Evolutionary conservation across 2,888 invertebrate genomes (phyloP), one percentile per base, ranked within the genome.

Genomic region (Enoplolaimus lenunculus): DNA sequence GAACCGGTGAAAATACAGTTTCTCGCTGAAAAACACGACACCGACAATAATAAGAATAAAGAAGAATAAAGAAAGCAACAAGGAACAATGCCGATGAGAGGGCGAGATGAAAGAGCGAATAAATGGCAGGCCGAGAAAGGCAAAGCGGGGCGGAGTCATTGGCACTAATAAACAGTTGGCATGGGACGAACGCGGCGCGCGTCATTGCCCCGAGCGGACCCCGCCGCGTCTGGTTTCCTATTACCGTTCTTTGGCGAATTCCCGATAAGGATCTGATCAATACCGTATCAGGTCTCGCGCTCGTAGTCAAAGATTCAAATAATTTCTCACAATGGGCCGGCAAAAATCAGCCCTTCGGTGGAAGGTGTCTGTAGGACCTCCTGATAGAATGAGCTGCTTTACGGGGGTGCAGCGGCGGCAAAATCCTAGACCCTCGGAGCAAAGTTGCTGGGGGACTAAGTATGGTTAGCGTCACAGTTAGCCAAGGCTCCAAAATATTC

Each of bases 151-250:
- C 45, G 21, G 7, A 13, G 45, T 13, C 21, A 45, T 45, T 21
- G 45, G 21, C 7, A 13, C n/a, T n/a, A 13, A 13, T 45, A 7
- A 13, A 7, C 21, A 13, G 21, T 45, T 21, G 45, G 45, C 7
- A 45, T 13, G 45, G 45, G 21, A 45, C 7, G 21, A 21, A 21
- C 21, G 21, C 45, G 7, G 45, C 21, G 7, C 7, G n/a, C n/a
- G n/a, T n/a, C n/a, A n/a, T n/a, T 45, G 45, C 7, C 45, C 21
- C 21, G 7, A 7, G 7, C 7, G 45, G 45, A n/a, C n/a, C 67
- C 26, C 31, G 26, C 21, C 34, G 28, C n/a, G 13, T 62, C 13
- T 66, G 67, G 67, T 66, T 66, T 29, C 30, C 67, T 7, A 66
- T 66, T 31, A 66, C 67, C 21, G 31, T 66, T 33, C 34, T 66